Base-by-base conservation (phyloP, 2,888 invertebrate species). In the Agonopterix subpropinquella region DNA sequence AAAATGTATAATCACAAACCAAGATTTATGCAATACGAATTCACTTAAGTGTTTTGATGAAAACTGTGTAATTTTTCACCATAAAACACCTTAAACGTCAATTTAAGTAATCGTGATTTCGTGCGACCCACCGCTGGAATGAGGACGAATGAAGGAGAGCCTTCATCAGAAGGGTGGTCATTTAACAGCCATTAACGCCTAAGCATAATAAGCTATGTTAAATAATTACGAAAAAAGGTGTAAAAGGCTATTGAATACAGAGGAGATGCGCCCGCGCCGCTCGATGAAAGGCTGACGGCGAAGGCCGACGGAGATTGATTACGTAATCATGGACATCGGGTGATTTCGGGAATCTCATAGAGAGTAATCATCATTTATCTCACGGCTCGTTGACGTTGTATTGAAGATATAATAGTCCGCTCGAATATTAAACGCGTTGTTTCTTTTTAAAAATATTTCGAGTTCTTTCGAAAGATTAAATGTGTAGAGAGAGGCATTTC, bases 281-380 rank as follows among this genome's bases (percentile, higher is more conserved):
- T 55, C 77, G 86, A 78, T 83, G 85, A 86, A 84, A 85, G 83
- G 76, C 79, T 70, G 80, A 78, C 74, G 73, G 69, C 65, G 63
- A 67, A 9, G 18, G 63, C 64, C 70, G 84, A 84, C 85, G 80
- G 77, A 77, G 87, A 87, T 88, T 87, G 83, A 87, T 85, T 83
- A 79, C 78, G 84, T 84, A 85, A 86, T 86, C 85, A 84, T 73
- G 79, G 74, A 74, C 76, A 79, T 74, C 76, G 71, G 70, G 58
- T 74, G 73, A 80, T 81, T 85, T 86, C 62, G 80, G 82, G 77
- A 82, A 77, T 77, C 75, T 80, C 78, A 78, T 83, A 82, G 77
- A 82, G 70, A 72, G 78, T 77, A 80, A 84, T 83, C 79, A 80
- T 80, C 82, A 82, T 82, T 75, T 73, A 81, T 82, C 80, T 83